Percentiles rank a stretch among this genome's conserved stretches.
phyloP scores from a whole-genome alignment of 2,888 invertebrate genomes.

The Metopia argyrocephala region DNA sequence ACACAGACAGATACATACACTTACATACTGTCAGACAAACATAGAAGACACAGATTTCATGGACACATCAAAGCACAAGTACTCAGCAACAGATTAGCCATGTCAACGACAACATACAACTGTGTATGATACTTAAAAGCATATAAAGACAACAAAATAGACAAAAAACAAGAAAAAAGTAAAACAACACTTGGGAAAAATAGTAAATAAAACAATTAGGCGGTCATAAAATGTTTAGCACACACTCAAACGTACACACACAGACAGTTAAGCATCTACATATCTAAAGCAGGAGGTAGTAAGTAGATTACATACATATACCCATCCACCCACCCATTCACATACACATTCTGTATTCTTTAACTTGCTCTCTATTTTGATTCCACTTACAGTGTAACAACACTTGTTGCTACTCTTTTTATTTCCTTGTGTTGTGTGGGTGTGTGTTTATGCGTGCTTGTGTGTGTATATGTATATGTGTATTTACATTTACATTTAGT shows the following conservation, averaged over 20 bases:
- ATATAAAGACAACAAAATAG: slow-evolving; percentile 26
- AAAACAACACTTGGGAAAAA: slow-evolving; percentile 45
- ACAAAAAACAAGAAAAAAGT: background rate
- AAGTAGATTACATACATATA: background rate
- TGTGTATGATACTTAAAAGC: slow-evolving; percentile 43
- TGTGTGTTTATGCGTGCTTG: background rate
- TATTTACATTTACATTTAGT: background rate
- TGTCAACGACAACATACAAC: slow-evolving; percentile 42
- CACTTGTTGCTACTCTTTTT: slow-evolving; percentile 55
- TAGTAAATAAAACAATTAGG: slow-evolving; percentile 64
- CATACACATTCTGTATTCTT: background rate
- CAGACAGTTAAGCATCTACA: background rate
- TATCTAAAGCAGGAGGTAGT: background rate
- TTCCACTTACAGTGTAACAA: slow-evolving; percentile 22
- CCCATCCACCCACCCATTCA: background rate
- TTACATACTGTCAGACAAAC: background rate
- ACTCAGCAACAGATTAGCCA: slow-evolving; percentile 56
- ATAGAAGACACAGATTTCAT: slow-evolving; percentile 19
- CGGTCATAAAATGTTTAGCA: slow-evolving; percentile 18
- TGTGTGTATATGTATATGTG: background rate
- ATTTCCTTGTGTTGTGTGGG: background rate
- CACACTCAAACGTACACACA: slow-evolving; percentile 5
- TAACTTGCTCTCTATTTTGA: background rate
- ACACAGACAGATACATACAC: background rate
- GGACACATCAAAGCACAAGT: slow-evolving; percentile 34